A percentile compares a stretch with the other conserved stretches of the same genome.
Conservation (phyloP, 1,140 invertebrate species). For the Phenacoccus solenopsis region DNA sequence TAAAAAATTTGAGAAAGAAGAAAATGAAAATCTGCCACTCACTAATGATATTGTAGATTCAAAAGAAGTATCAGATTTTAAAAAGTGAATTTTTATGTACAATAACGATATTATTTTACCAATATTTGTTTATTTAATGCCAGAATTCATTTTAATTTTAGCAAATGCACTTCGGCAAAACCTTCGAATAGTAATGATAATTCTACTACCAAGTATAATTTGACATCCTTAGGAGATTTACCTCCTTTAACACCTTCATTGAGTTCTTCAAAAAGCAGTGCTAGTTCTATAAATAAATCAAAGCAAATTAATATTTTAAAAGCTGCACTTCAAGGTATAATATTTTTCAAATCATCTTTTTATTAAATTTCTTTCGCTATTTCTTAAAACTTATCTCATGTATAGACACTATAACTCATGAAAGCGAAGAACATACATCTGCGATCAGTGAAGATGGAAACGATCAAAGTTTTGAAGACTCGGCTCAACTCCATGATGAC, state of each 20-base stretch:
- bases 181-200: not conserved
- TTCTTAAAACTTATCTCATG: not conserved
- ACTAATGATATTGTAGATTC: no score
- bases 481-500: not conserved
- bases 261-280: conserved; percentile 35
- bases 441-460: not conserved
- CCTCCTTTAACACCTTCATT: conserved; percentile 33
- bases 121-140: no score
- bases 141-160: not conserved
- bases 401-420: not conserved
- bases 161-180: not conserved
- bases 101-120: no score
- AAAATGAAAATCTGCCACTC: not conserved
- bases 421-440: not conserved
- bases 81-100: not conserved
- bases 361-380: not conserved
- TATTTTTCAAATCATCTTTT: not conserved
- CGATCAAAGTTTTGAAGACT: not conserved
- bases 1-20: not conserved
- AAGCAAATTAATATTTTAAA: conserved; percentile 33
- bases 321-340: not conserved
- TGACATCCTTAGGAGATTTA: conserved; percentile 32
- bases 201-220: conserved; percentile 27
- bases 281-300: conserved; percentile 35
- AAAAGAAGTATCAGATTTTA: not conserved